Conservation (phyloP, 2,797 vertebrate species). For the Austrolebias charrua region DNA sequence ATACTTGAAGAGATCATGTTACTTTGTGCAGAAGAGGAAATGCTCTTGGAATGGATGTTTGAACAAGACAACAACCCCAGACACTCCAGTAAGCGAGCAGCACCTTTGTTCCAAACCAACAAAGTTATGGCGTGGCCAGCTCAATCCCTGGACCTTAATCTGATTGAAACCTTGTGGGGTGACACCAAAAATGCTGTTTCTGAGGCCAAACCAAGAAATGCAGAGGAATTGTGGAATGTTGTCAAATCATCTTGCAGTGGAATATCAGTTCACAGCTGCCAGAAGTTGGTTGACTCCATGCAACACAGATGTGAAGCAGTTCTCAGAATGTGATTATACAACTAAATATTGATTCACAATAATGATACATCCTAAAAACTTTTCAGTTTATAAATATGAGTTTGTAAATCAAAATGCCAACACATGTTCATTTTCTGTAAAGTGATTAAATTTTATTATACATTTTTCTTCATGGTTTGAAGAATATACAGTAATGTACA, state of each 20-base stretch:
- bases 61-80: neutral
- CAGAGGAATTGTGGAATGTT: conserved; percentile 4
- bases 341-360: no score
- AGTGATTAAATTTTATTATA: no score
- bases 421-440: no score
- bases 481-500: no score
- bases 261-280: conserved; percentile 23
- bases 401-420: no score
- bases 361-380: no score
- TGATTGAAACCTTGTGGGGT: neutral
- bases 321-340: neutral
- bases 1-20: neutral
- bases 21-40: neutral
- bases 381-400: no score
- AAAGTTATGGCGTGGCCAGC: no score
- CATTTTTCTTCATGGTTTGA: no score
- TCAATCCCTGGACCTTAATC: neutral
- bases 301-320: conserved; percentile 9
- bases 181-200: neutral
- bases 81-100: no score
- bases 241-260: conserved; percentile 9
- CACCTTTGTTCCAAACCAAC: no score
- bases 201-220: conserved; percentile 25
- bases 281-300: conserved; percentile 17
- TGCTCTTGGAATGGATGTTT: neutral